phyloP scores from a whole-genome alignment of 2,113 vertebrate species.

The Rhipidura dahli region DNA sequence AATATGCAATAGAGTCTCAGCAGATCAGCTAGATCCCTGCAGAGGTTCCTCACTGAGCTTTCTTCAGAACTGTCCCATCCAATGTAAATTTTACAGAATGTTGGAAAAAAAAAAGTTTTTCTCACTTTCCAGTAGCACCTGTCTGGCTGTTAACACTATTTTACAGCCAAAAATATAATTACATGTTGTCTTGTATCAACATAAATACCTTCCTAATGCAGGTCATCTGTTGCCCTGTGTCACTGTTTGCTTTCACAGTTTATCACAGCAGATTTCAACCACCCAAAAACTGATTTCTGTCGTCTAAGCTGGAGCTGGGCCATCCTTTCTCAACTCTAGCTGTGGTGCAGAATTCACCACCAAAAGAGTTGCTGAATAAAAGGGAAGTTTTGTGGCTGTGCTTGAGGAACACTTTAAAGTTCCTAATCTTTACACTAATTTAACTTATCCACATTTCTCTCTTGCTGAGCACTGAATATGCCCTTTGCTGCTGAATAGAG shows the following conservation, averaged over 20 bases:
- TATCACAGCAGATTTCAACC: constrained; percentile 6
- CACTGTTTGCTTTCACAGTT: constrained; percentile 60
- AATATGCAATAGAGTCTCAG: background rate
- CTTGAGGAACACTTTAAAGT: background rate
- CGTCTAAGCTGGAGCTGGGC: background rate
- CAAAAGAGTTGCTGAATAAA: background rate
- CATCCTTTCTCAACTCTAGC: background rate
- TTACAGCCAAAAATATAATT: constrained; percentile 32
- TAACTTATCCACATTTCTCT: background rate
- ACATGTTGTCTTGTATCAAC: constrained; percentile 8
- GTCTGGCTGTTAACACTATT: constrained; percentile 35
- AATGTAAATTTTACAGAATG: constrained; percentile 1
- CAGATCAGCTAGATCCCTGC: background rate
- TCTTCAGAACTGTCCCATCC: background rate
- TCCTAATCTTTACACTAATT: background rate
- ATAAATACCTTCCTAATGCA: constrained; percentile 42
- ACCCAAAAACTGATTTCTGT: constrained; percentile 34
- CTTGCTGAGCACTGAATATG: background rate
- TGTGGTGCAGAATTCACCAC: background rate
- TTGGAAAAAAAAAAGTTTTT: background rate
- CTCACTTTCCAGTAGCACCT: constrained; percentile 50
- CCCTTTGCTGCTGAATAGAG: background rate
- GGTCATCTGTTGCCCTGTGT: constrained; percentile 12
- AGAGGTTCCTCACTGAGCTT: background rate
- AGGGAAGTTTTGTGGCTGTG: background rate